Conservation (phyloP, 2,113 vertebrate genomes). For the Speoplatyrhinus poulsoni region DNA sequence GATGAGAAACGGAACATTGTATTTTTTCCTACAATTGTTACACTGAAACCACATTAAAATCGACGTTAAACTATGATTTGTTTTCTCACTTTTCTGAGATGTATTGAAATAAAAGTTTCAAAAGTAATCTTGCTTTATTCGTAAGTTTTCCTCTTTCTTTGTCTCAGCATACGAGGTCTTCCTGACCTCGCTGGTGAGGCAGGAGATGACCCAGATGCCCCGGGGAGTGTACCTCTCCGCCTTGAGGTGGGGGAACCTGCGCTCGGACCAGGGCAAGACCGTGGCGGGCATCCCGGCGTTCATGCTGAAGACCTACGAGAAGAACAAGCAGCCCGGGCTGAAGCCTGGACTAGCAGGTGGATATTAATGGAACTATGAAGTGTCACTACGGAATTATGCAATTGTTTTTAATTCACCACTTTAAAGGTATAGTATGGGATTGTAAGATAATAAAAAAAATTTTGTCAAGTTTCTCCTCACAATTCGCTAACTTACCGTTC, state of each 20-base stretch:
- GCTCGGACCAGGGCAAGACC: constrained; percentile 86
- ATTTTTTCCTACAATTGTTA: not conserved
- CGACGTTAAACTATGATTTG: not conserved
- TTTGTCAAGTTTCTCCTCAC: no score
- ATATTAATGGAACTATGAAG: not conserved
- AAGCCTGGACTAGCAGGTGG: constrained; percentile 92
- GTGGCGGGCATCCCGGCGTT: constrained; percentile 87
- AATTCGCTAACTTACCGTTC: no score
- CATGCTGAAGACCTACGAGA: constrained; percentile 91
- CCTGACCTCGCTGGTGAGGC: constrained; percentile 85
- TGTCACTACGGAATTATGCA: no score
- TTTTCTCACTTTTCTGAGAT: not conserved
- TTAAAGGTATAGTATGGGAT: no score
- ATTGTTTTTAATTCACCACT: no score
- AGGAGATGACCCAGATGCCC: constrained; percentile 93
- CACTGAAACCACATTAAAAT: not conserved
- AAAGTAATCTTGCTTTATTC: not conserved
- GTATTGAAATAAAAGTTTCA: not conserved
- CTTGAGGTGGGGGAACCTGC: constrained; percentile 74
- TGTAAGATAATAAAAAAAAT: no score
- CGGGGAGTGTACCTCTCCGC: constrained; percentile 91
- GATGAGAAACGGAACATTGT: not conserved
- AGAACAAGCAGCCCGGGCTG: constrained; percentile 93
- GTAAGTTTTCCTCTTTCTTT: no score
- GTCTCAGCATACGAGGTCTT: constrained; percentile 85